Base-by-base conservation (phyloP, 2,888 invertebrate genomes). In the Callyntrura sp. region DNA sequence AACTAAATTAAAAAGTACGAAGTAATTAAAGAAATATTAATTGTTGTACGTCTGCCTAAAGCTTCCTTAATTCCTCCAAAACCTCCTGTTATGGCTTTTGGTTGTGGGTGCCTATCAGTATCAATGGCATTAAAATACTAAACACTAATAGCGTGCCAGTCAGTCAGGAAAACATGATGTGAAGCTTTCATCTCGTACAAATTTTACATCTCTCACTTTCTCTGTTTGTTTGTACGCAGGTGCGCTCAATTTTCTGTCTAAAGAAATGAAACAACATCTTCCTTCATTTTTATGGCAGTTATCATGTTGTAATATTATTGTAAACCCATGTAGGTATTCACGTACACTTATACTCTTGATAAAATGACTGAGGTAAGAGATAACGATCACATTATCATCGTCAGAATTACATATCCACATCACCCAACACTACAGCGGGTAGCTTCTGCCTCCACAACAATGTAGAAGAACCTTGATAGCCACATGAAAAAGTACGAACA, bases 271-370 rank as follows among this genome's bases (percentile, higher is more conserved):
- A 65, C 55, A n/a, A n/a, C n/a, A n/a, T 60, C 57, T 85, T 73
- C 55, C 2, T n/a, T n/a, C n/a, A n/a, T n/a, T n/a, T n/a, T n/a
- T n/a, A n/a, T 51, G 11, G 14, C 73, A 43, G 55, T 85, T 85
- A 85, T 85, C 73, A 85, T 43, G 23, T 81, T 85, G 73, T 85
- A 85, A 85, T 51, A 43, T 85, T 85, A 85, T 85, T 85, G 85
- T 73, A 85, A 85, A 73, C 57, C n/a, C 57, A 12, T 85, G 85
- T 85, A n/a, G n/a, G n/a, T n/a, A 85, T 65, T 68, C 73, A 73
- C 73, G 73, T 43, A n/a, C n/a, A n/a, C n/a, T n/a, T n/a, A 82
- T 51, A 35, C 28, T 28, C 60, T 81, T 35, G 43, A 68, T 5
- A 68, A 68, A 45, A 70, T 45, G 23, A 62, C 35, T 35, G 68